Evolutionary conservation across 2,113 vertebrate species (phyloP).

Genomic region (Rhabdornis inornatus): DNA sequence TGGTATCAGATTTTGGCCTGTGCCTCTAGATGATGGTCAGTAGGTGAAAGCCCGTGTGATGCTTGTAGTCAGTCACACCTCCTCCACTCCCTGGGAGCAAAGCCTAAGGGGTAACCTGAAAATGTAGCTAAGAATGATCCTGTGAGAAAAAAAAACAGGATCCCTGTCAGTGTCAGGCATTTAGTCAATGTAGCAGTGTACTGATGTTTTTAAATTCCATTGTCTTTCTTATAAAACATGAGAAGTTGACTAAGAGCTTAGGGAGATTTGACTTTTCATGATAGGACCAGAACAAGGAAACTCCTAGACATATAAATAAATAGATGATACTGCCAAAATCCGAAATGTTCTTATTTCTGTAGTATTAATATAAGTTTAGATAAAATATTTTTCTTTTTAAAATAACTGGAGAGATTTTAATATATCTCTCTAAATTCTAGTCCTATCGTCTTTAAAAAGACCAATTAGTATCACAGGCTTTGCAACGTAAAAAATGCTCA

Average conservation of each 20-base stretch:
- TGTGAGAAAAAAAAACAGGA: not conserved
- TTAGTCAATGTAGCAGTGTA: not conserved
- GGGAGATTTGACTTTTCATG: not conserved
- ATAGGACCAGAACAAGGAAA: not conserved
- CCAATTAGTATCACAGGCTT: not conserved
- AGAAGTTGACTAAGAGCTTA: not conserved
- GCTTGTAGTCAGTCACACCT: not conserved
- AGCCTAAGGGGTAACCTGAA: not conserved
- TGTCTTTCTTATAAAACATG: not conserved
- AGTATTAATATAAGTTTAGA: not conserved
- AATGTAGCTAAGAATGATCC: not conserved
- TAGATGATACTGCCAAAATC: not conserved
- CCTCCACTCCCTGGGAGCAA: not conserved
- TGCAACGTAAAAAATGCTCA: not conserved
- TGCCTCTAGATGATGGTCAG: rapidly evolving
- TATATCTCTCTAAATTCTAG: not conserved
- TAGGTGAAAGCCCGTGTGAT: not conserved
- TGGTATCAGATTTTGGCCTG: not conserved
- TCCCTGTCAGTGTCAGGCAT: not conserved
- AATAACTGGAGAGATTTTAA: not conserved
- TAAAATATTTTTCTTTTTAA: not conserved
- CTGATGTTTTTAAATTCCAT: not conserved
- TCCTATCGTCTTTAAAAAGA: not conserved
- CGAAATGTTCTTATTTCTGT: not conserved
- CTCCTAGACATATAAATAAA: not conserved